These are phyloP conservation scores for Panthera uncia DNA, from an alignment of 2,113 vertebrate genomes.

Conservation along the genomic window DNA sequence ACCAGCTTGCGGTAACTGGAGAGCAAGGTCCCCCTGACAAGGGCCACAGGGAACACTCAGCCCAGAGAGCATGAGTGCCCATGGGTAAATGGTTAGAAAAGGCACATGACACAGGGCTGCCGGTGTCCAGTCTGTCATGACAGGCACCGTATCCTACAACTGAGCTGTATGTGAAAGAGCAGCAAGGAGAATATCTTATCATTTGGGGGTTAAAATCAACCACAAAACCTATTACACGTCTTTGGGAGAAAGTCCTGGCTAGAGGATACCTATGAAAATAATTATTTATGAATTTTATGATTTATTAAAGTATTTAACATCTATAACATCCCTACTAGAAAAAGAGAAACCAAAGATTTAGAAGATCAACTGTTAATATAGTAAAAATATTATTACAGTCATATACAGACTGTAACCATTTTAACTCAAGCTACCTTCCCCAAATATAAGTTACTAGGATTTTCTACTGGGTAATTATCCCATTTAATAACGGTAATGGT, in stretches of 20 bases:
- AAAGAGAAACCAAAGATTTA: background rate
- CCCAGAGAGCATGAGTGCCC: conserved; percentile 76
- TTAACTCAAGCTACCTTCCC: background rate
- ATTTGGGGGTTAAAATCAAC: conserved; percentile 44
- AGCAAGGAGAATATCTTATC: conserved; percentile 70
- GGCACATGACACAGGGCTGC: conserved; percentile 76
- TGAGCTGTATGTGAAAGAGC: conserved; percentile 70
- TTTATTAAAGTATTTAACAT: background rate
- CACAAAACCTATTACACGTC: background rate
- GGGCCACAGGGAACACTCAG: conserved; percentile 78
- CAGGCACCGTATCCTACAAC: conserved; percentile 77
- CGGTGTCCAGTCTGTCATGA: conserved; percentile 76
- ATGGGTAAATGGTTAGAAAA: conserved; percentile 83
- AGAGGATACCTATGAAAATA: background rate
- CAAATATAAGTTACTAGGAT: background rate
- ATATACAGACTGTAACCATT: background rate
- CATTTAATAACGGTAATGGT: background rate
- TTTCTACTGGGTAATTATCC: background rate
- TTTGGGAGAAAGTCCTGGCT: background rate
- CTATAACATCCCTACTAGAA: background rate
- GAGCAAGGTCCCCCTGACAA: conserved; percentile 65
- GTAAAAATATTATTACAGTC: background rate
- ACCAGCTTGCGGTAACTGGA: conserved; percentile 64
- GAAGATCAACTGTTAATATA: background rate
- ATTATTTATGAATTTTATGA: background rate